These are phyloP conservation scores for Acronicta alni DNA, from an alignment of 2,888 invertebrate species.

Conservation along the genomic window DNA sequence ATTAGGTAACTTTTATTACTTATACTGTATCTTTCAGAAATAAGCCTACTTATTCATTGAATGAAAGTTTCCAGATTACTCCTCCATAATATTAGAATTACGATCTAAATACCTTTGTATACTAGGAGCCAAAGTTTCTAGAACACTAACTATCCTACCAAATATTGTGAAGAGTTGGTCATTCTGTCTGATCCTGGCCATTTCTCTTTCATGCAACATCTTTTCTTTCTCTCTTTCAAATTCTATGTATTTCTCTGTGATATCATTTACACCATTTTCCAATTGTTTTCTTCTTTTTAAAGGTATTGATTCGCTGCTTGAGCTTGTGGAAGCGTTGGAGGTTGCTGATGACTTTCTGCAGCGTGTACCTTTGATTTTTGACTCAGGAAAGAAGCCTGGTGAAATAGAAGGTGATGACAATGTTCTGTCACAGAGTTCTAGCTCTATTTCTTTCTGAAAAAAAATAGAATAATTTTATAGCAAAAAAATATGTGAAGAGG, in stretches of 20 bases:
- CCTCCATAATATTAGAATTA: conserved; percentile 19
- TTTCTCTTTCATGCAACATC: conserved; percentile 53
- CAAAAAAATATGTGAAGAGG: too few species aligned
- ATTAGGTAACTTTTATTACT: too few species aligned
- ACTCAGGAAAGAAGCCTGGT: not conserved
- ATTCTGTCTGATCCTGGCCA: conserved; percentile 54
- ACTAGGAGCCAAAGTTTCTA: conserved; percentile 51
- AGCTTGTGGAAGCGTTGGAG: conserved; percentile 12
- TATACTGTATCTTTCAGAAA: too few species aligned
- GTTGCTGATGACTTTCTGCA: conserved; percentile 17
- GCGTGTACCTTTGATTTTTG: conserved; percentile 1
- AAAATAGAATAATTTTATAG: not conserved
- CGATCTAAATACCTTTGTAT: conserved; percentile 44
- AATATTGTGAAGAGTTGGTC: conserved; percentile 45
- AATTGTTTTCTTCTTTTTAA: conserved; percentile 30
- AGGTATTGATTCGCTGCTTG: conserved; percentile 7
- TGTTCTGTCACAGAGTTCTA: conserved; percentile 11
- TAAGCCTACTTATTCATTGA: too few species aligned
- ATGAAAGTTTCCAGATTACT: conserved; percentile 1
- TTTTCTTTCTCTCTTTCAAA: conserved; percentile 51
- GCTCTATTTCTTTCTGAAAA: conserved; percentile 13
- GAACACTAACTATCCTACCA: conserved; percentile 49
- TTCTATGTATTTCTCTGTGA: conserved; percentile 50
- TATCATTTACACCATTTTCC: conserved; percentile 27
- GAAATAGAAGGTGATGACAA: conserved; percentile 13